Conservation (phyloP, 2,113 vertebrate species). For the Mellivora capensis region DNA sequence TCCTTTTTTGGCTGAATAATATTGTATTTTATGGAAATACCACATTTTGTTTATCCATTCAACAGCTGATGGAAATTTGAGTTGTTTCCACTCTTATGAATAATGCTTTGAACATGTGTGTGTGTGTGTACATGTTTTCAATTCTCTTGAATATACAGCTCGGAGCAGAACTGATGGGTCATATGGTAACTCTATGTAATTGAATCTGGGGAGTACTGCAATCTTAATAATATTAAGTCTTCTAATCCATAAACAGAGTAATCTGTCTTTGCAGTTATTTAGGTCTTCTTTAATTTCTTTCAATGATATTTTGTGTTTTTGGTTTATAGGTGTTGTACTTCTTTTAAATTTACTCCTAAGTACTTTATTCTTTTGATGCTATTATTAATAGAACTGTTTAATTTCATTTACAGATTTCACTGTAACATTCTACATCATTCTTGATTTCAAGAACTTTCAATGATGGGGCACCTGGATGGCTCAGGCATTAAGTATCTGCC, state of each 20-base stretch:
- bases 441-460: not conserved
- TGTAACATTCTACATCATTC: not conserved
- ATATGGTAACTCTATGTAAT: not conserved
- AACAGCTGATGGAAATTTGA: not conserved
- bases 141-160: not conserved
- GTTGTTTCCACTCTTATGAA: not conserved
- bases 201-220: not conserved
- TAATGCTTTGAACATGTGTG: not conserved
- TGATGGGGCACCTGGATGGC: not conserved
- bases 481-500: too few relatives aligned
- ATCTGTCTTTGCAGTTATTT: not conserved
- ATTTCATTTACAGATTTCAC: not conserved
- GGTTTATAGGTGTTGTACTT: not conserved
- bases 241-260: not conserved
- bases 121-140: not conserved
- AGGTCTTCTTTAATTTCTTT: not conserved
- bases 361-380: not conserved
- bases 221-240: not conserved
- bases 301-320: not conserved
- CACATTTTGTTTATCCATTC: not conserved
- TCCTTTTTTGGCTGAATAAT: not conserved
- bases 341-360: slow-evolving; percentile 36
- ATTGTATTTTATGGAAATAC: not conserved
- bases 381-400: not conserved
- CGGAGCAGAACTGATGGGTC: not conserved